Base-by-base conservation (phyloP, 2,113 vertebrate genomes). In the Phylloscopus trochilus region DNA sequence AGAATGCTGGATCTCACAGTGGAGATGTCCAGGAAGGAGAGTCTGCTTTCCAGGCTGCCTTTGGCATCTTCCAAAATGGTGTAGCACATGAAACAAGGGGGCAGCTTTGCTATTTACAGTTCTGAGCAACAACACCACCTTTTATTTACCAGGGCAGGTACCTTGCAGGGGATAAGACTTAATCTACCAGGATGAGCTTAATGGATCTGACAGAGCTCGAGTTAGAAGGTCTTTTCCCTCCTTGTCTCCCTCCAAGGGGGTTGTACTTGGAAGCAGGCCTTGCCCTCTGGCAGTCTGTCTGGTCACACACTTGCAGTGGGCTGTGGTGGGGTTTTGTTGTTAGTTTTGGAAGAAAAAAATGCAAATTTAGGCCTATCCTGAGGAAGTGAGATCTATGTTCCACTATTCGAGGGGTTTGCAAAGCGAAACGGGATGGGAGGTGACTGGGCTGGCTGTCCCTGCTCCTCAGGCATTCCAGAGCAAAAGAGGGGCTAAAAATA, bases 401-500 rank as follows among this genome's bases (percentile, higher is more conserved):
- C 0, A 8, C 13, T 6, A 0, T 13, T 77, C 0, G 9, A 21
- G 26, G 47, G 31, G 68, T 68, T 33, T 83, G 49, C 23, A 73
- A 39, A 49, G 30, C 0, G 0, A 33, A 52, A 19, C 3, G 26
- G 27, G 10, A 8, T 10, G 0, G 3, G 78, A 75, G 87, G 87
- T 78, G 76, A 8, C 70, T 55, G 88, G 19, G 41, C 23, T 56
- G 78, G 70, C 82, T 27, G 63, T 21, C 44, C 26, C 80, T 44
- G 87, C 72, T 81, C 80, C 79, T 73, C 64, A 13, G 53, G 17
- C 12, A 3, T 62, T 93, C n/a, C 8, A 60, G 68, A 77, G 69
- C 8, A 5, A 70, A 31, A 76, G 67, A 74, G 82, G 6, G 56
- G 55, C 77, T 87, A 81, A 88, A 94, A 90, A 94, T 94, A 96